These are phyloP conservation scores for Syngnathus floridae DNA, from an alignment of 2,113 vertebrate species.

Conservation along the genomic window DNA sequence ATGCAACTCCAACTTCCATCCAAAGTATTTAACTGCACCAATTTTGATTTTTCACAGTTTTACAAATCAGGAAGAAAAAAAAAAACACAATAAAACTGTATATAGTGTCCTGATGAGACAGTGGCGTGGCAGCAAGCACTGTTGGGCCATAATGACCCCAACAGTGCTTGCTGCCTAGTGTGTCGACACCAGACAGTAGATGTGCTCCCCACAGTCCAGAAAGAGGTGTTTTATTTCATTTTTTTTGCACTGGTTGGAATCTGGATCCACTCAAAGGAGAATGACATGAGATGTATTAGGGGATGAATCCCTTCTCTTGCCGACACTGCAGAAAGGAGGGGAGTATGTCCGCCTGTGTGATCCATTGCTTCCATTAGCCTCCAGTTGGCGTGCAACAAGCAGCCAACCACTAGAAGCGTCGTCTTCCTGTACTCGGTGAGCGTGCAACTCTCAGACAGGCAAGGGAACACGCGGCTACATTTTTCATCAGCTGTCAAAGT, in stretches of 20 bases:
- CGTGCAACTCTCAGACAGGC: slow-evolving; percentile 4
- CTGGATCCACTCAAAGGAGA: slow-evolving; percentile 19
- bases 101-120: slow-evolving; percentile 14
- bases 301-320: slow-evolving; percentile 10
- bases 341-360: slow-evolving; percentile 26
- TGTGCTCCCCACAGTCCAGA: background rate
- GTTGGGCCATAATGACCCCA: background rate
- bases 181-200: slow-evolving; percentile 12
- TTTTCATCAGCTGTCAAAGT: slow-evolving; percentile 21
- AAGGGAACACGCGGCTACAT: slow-evolving; percentile 20
- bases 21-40: background rate
- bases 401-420: slow-evolving; percentile 41
- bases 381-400: slow-evolving; percentile 34
- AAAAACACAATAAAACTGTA: background rate
- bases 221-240: background rate
- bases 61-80: background rate
- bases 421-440: slow-evolving; percentile 30
- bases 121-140: background rate
- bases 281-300: slow-evolving; percentile 19
- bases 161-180: slow-evolving; percentile 17
- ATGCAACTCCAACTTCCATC: background rate
- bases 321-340: background rate
- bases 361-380: slow-evolving; percentile 38
- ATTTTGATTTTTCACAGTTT: background rate
- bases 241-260: slow-evolving; percentile 15